Evolutionary conservation across 2,113 vertebrate species (phyloP), one percentile per base, ranked within the genome.

Genomic region (Vulpes ferrilata): DNA sequence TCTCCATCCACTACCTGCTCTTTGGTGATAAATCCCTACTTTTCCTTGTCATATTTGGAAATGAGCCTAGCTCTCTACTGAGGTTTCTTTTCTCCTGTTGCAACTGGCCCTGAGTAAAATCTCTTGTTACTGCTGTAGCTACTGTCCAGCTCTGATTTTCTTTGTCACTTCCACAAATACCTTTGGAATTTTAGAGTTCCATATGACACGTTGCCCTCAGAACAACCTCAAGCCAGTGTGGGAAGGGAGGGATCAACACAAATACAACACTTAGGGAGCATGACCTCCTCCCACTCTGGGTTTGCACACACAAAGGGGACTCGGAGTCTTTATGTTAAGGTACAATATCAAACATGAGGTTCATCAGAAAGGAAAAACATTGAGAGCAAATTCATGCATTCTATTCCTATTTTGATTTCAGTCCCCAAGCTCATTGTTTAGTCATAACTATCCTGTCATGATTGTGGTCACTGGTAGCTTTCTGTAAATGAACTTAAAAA

Each of bases 401-500:
- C 85, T 19, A 51, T 27, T 53, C 16, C 71, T 53, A n/a, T 16
- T 57, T n/a, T 43, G 32, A 55, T 80, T 78, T 76, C 17, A 32
- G 15, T 90, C 48, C 67, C 48, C 60, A 15, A 0, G 48, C 65
- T 80, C 64, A 78, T 3, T 79, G 53, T 62, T 84, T 17, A 67
- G 22, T 90, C 67, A 0, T 30, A 62, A 71, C 30, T 51, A 71
- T 73, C 81, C 60, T 94, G 59, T 5, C 81, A 85, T 30, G 57
- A 82, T 7, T 67, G 80, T n/a, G 81, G 95, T 91, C 90, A 83
- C 81, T 7, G 43, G 93, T 88, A 71, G 93, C 74, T 96, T 85
- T 97, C 81, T 88, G 60, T 84, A 97, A 96, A 97, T 88, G 88
- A 96, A 95, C 78, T 57, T 91, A 64, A 97, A 95, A 95, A 38